A percentile compares a stretch with the other conserved stretches of the same genome.
phyloP scores from a whole-genome alignment of 2,888 invertebrate genomes.

The Melolontha melolontha region DNA sequence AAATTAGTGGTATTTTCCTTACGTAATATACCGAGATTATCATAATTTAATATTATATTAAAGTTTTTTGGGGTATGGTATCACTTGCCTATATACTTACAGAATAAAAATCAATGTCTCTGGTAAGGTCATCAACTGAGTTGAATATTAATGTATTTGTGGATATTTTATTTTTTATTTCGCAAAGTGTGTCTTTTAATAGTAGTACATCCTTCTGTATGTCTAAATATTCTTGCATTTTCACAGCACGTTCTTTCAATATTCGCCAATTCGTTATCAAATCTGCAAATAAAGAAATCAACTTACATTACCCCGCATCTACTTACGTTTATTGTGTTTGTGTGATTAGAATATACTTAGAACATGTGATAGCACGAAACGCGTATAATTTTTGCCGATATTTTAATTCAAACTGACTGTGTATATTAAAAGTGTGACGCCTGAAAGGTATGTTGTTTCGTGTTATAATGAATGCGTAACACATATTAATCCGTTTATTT shows the following conservation, averaged over 20 bases:
- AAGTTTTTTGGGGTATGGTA: no score
- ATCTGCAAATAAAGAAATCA: slow-evolving; percentile 58
- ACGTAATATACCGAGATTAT: no score
- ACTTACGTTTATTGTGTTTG: background rate
- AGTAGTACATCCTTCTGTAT: slow-evolving; percentile 62
- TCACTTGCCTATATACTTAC: slow-evolving; percentile 55
- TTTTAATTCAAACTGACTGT: no score
- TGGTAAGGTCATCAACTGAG: slow-evolving; percentile 60
- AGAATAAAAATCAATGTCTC: slow-evolving; percentile 62
- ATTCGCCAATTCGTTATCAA: slow-evolving; percentile 68
- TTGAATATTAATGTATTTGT: slow-evolving; percentile 52
- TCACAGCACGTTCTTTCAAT: slow-evolving; percentile 62
- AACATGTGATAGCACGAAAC: no score
- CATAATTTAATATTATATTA: no score
- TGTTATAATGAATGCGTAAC: no score
- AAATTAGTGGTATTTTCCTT: no score
- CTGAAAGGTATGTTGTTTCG: no score
- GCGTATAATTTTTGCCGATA: no score
- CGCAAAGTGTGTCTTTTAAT: slow-evolving; percentile 61
- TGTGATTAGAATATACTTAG: no score
- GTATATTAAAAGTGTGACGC: no score
- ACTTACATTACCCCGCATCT: slow-evolving; percentile 16
- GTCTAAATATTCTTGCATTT: slow-evolving; percentile 62
- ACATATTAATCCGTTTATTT: no score
- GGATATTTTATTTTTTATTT: slow-evolving; percentile 54